Evolutionary conservation across 2,888 invertebrate species (phyloP).

Genomic region (Agriopis aurantiaria): DNA sequence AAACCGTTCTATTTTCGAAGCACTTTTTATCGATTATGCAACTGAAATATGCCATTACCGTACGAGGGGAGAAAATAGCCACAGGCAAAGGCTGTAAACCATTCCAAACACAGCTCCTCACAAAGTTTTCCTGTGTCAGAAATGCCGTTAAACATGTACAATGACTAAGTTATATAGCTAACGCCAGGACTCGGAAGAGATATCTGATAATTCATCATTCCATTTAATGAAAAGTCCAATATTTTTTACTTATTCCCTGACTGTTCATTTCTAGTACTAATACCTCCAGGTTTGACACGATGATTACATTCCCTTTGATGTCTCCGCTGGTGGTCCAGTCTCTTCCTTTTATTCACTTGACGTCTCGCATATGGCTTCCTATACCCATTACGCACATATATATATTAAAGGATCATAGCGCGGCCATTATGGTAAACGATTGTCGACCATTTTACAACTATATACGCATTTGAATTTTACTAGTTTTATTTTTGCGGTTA

Average conservation of each 20-base stretch:
- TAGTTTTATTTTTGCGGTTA: constrained; percentile 25
- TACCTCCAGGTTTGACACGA: constrained; percentile 68
- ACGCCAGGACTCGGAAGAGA: no score
- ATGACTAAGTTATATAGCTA: no score
- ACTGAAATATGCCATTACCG: background rate
- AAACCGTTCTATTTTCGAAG: constrained; percentile 8
- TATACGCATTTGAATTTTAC: constrained; percentile 48
- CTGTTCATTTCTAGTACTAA: constrained; percentile 57
- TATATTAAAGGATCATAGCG: constrained; percentile 69
- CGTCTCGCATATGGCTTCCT: constrained; percentile 73
- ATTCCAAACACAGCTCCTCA: no score
- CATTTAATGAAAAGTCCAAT: background rate
- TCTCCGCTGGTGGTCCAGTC: constrained; percentile 78
- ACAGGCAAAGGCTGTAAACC: no score
- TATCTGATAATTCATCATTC: no score
- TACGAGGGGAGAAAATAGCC: background rate
- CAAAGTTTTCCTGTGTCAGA: no score
- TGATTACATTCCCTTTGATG: constrained; percentile 79
- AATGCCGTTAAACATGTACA: no score
- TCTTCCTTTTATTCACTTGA: constrained; percentile 68
- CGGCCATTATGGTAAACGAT: constrained; percentile 65
- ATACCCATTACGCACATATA: constrained; percentile 52
- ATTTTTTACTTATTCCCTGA: background rate
- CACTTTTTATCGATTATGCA: background rate
- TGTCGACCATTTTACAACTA: constrained; percentile 59